Evolutionary conservation across 2,113 vertebrate species (phyloP), one percentile per base, ranked within the genome.

Genomic region (Calidris pygmaea): DNA sequence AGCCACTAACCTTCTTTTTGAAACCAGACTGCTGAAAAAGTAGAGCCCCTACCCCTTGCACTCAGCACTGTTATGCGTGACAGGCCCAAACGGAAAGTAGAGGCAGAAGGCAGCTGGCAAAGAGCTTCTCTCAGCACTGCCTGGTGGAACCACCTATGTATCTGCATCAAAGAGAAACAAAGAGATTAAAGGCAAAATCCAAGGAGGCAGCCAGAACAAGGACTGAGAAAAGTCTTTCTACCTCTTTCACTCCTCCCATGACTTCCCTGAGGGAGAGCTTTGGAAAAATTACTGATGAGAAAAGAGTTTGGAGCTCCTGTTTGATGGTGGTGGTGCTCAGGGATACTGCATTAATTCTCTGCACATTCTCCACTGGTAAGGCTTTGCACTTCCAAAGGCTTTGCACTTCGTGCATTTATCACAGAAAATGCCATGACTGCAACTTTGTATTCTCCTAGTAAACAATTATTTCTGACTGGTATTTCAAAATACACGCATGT

Each of bases 11-110:
- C 16, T 66, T 30, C 70, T 45, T 8, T 47, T 71, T 67, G 47
- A 63, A 67, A 79, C 56, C 1, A n/a, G 74, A n/a, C 9, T 41
- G 32, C 37, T 67, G 47, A 47, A 79, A 79, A 67, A 26, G 19
- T 17, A 26, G 9, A 9, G 2, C 9, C 30, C 30, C 13, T 50
- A 2, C 14, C 7, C 12, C 9, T 41, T 26, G 37, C 32, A 5
- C 47, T 58, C 39, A 24, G 18, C n/a, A 27, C 22, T 55, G 47
- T 19, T 23, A 3, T 0, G 6, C 0, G 0, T 2, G 5, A 63
- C 7, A 12, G 27, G 10, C 32, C 52, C 47, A 37, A 59, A 85
- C 19, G 72, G 19, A 75, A 71, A 50, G 81, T 0, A 77, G 50
- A 43, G 0, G 9, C 34, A 87, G 70, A 87, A 67, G 20, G 56